Evolutionary conservation across 2,888 invertebrate genomes (phyloP), one percentile per base, ranked within the genome.

Genomic region (Halictus quadricinctus): DNA sequence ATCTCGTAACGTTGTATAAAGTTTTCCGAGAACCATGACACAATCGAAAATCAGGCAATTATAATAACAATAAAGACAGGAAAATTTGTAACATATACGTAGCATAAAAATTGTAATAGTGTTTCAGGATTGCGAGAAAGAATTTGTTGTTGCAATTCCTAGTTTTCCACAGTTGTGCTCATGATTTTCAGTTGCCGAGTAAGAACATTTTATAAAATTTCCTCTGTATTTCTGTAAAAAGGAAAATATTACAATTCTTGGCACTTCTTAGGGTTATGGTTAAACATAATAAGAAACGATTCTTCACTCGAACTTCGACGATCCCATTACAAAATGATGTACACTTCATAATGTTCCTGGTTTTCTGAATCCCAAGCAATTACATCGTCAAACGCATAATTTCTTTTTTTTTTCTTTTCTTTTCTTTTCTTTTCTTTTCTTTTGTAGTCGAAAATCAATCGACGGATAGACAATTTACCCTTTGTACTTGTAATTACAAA

Each of bases 321-420:
- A 66, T 18, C 13, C 43, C 15, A 12, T 25, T 41, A 21, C 15
- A 58, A 76, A 64, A 76, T 36, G 58, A 46, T 43, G 36, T 18
- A 36, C 36, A n/a, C 21, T 43, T 72, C 43, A 21, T 36, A 41
- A 13, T 21, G 72, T 41, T 46, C 46, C 29, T 74, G 29, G 2
- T 60, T 72, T 12, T 60, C 36, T 43, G 25, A 21, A 70, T 15
- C 41, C n/a, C n/a, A 64, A 75, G 18, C 43, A 12, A 78, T 70
- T 60, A 43, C 75, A 79, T 82, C 66, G 66, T 80, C 41, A 48
- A 83, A 76, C 46, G 43, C 21, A 41, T 29, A 43, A 15, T 74
- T 29, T 29, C 29, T 29, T 29, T 29, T 29, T 1, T 29, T 29
- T 29, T 29, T 29, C 29, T 46, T 21, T 66, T 29, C 5, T 36